Base-by-base conservation (phyloP, 2,113 vertebrate genomes). In the Myotis brandtii region DNA sequence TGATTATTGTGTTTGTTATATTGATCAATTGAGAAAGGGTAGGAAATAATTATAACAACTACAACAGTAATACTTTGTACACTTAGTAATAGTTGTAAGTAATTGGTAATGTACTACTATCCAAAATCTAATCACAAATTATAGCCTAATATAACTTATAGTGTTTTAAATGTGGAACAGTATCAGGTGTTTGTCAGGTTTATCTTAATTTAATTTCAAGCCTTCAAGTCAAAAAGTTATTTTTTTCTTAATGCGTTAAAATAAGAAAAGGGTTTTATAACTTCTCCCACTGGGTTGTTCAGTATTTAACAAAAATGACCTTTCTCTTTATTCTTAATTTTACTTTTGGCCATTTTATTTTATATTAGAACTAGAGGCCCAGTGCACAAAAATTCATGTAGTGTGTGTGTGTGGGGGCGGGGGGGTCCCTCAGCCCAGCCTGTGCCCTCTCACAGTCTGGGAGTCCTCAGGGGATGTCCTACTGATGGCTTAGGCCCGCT, bases 271-370 rank as follows among this genome's bases (percentile, higher is more conserved):
- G 46, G 7, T 75, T 79, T 56, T 80, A 82, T 64, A 56, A 56
- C 48, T 89, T 84, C 34, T 54, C 4, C 32, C 21, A 92, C 32
- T 80, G 2, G 20, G 6, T 14, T 93, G 46, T 69, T 85, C 37
- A 93, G 97, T 96, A 90, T 94, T 95, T 93, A 91, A 95, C 66
- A 88, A 90, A 86, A 59, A 37, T 11, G 84, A 94, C 8, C 34
- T 82, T 82, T 92, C 43, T 72, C 8, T 64, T 88, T 69, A 91
- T 79, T 94, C 46, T 64, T 93, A 73, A 92, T 93, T 96, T 95
- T 96, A 87, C 9, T 76, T 93, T 92, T 72, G 50, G 48, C 12
- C 54, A 72, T 89, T 93, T 93, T 93, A 23, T 89, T 93, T 64
- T 86, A 30, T 86, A 50, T 93, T 75, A 83, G 43, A 91, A 62